Conservation (phyloP, 2,113 vertebrate species). For the Cyphomyrus plagiostoma region DNA sequence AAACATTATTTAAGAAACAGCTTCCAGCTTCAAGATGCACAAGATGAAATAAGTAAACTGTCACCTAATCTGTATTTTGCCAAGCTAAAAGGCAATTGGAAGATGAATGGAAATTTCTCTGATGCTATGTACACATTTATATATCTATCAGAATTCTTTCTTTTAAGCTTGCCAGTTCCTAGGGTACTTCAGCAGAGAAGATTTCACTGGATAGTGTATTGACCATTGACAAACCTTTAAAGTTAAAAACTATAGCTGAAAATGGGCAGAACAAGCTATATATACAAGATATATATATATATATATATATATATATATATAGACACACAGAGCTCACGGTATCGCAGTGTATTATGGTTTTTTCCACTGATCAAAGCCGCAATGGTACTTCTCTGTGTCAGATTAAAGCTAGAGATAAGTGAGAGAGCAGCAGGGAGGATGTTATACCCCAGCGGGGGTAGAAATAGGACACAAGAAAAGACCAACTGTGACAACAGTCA, state of each 20-base stretch:
- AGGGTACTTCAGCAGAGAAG: background rate
- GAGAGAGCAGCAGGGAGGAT: background rate
- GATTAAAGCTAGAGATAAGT: background rate
- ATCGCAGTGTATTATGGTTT: background rate
- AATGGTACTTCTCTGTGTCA: background rate
- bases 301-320: background rate
- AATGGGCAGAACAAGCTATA: background rate
- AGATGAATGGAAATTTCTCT: background rate
- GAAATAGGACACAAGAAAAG: background rate
- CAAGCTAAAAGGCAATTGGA: background rate
- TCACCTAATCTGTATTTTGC: background rate
- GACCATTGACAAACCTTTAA: background rate
- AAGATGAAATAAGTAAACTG: background rate
- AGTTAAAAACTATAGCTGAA: background rate
- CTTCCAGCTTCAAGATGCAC: background rate
- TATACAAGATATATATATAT: background rate
- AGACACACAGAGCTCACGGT: background rate
- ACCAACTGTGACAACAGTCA: background rate
- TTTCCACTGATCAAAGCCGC: background rate
- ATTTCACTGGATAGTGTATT: background rate
- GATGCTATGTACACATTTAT: background rate
- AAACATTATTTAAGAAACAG: background rate
- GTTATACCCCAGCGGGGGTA: background rate
- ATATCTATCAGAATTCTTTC: background rate
- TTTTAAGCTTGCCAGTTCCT: background rate